Base-by-base conservation (phyloP, 1,140 invertebrate genomes). In the Drosophila lacteicornis region DNA sequence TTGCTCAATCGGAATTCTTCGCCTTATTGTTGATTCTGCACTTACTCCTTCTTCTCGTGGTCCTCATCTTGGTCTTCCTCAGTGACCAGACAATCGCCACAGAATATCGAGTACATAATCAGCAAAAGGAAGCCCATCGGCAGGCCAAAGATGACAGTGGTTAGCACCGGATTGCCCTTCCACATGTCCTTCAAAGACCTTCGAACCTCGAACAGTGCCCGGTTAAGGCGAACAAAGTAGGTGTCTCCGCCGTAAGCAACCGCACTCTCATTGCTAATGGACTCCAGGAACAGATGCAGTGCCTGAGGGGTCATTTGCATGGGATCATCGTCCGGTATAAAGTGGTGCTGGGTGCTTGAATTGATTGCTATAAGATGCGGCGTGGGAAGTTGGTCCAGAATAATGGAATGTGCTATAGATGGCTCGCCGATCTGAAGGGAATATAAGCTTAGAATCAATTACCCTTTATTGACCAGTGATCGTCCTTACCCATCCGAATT, bases 41-140 rank as follows among this genome's bases (percentile, higher is more conserved):
- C n/a, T 91, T 93, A 94, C 80, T 94, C 93, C 50, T 93, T 93
- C 76, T 94, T 94, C 58, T 94, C 93, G 66, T 94, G 93, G 78
- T 94, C 93, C 74, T 94, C 93, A 53, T 93, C 92, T 75, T 97
- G 96, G 49, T 98, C 97, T 19, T 98, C 97, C 75, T 96, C 95
- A n/a, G 97, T 97, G 92, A 98, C 98, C 78, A 98, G 94, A 84
- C 99, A 97, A 93, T 99, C 98, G 25, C 97, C 96, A 93, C 98
- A 99, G 92, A 97, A 99, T 73, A 98, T 96, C 3, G 97, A 97
- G 91, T 99, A 99, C 88, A 97, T 96, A 85, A 99, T 99, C 2
- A 99, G 95, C n/a, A 96, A 96, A 9, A 99, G 94, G 92, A 99
- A 99, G 15, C 97, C 97, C 38, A 97, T 92, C 11, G 98, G 98